These are phyloP conservation scores for Syngnathus rostellatus DNA, from an alignment of 2,797 vertebrate species.

Conservation along the genomic window DNA sequence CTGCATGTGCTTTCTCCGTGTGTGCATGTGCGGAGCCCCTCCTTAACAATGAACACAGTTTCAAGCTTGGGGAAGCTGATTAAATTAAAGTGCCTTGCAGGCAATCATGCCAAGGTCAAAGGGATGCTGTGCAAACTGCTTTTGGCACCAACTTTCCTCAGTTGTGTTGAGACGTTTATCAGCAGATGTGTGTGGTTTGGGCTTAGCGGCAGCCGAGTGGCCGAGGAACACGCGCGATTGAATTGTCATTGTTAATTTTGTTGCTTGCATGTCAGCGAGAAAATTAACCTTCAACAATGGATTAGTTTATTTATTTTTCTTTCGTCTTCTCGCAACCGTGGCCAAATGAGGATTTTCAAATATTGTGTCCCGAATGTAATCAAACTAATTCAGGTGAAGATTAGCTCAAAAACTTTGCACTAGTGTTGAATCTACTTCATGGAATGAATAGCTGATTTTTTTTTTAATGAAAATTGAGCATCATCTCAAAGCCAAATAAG, in stretches of 20 bases:
- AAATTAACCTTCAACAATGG: slow-evolving; percentile 54
- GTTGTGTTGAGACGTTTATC: slow-evolving; percentile 51
- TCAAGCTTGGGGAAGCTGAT: slow-evolving; percentile 65
- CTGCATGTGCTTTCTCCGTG: slow-evolving; percentile 17
- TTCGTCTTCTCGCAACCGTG: not conserved
- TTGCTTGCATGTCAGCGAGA: slow-evolving; percentile 44
- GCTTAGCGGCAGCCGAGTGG: slow-evolving; percentile 32
- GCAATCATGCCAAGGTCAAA: slow-evolving; percentile 74
- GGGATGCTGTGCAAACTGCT: slow-evolving; percentile 64
- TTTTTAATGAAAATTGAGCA: not conserved
- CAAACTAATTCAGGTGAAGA: not conserved
- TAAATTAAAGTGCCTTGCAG: slow-evolving; percentile 73
- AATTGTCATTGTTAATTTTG: slow-evolving; percentile 70
- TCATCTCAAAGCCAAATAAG: not conserved
- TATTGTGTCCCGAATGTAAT: not conserved
- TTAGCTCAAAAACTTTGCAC: not conserved
- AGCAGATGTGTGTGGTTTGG: slow-evolving; percentile 56
- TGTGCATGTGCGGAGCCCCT: slow-evolving; percentile 23
- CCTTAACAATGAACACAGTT: slow-evolving; percentile 67
- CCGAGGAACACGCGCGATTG: slow-evolving; percentile 58
- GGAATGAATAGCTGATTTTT: not conserved
- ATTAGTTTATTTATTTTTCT: not conserved
- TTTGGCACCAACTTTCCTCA: slow-evolving; percentile 58
- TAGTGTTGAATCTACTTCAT: not conserved
- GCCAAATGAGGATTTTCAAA: not conserved